These are phyloP conservation scores for Cephus runcator DNA, from an alignment of 2,888 invertebrate genomes.

Conservation along the genomic window DNA sequence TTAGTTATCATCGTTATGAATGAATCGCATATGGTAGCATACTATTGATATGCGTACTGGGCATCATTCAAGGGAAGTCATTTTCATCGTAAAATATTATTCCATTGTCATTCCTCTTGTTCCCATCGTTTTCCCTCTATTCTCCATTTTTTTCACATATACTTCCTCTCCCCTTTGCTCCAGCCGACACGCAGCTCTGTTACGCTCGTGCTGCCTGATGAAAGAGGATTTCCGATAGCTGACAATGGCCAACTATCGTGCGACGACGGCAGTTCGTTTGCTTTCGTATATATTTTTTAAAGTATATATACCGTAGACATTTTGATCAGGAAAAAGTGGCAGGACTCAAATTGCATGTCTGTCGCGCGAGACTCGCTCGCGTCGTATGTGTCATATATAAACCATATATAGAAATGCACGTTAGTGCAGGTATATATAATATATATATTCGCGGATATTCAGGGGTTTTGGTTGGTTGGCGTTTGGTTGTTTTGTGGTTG, in stretches of 20 bases:
- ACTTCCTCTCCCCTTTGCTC: background rate
- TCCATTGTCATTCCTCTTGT: background rate
- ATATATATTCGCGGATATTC: conserved; percentile 9
- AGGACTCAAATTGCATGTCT: background rate
- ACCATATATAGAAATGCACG: background rate
- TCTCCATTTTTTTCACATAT: background rate
- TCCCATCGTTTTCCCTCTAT: background rate
- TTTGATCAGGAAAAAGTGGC: conserved; percentile 5
- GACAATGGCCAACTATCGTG: background rate
- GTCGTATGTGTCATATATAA: background rate
- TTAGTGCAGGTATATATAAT: background rate
- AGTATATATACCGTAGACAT: background rate
- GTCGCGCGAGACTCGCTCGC: background rate
- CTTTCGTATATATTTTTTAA: background rate
- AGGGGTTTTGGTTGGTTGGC: conserved; percentile 19
- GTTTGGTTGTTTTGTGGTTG: conserved; percentile 18
- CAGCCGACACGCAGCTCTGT: background rate
- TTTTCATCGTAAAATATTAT: background rate
- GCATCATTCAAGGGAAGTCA: background rate
- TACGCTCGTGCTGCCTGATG: background rate
- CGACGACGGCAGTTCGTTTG: background rate
- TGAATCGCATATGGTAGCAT: background rate
- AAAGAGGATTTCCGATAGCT: background rate
- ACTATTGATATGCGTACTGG: background rate
- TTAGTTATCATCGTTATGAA: background rate